Evolutionary conservation across 2,797 vertebrate species (phyloP).

Genomic region (Heteromormyrus szaboi): DNA sequence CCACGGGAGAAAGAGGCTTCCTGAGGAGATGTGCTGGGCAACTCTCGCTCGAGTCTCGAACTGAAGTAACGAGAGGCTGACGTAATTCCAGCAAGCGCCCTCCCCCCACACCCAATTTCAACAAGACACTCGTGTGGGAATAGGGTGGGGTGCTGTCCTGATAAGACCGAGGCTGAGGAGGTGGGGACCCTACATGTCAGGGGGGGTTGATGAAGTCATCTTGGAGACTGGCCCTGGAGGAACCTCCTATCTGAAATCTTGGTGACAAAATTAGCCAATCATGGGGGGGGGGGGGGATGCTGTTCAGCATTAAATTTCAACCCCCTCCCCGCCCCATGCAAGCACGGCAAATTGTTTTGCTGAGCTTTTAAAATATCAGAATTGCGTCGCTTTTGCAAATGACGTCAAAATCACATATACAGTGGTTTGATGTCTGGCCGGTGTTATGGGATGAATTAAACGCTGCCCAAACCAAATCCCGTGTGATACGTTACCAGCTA

Average conservation of each 20-base stretch:
- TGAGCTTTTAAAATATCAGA: not conserved
- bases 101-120: not conserved
- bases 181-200: not conserved
- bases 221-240: not conserved
- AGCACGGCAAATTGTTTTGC: too few species aligned
- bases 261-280: not conserved
- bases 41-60: not conserved
- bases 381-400: not conserved
- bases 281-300: not conserved
- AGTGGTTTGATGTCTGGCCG: not conserved
- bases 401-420: not conserved
- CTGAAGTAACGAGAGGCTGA: not conserved
- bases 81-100: not conserved
- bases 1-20: not conserved
- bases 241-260: not conserved
- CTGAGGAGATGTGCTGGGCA: not conserved
- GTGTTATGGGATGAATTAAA: not conserved
- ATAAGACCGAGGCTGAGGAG: not conserved
- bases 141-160: not conserved
- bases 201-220: not conserved
- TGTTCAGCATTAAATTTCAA: not conserved
- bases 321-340: not conserved
- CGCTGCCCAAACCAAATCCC: not conserved
- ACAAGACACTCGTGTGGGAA: not conserved
- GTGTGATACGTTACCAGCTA: not conserved